Evolutionary conservation across 2,888 invertebrate species (phyloP), one percentile per base, ranked within the genome.

Genomic region (Sycophila texana): DNA sequence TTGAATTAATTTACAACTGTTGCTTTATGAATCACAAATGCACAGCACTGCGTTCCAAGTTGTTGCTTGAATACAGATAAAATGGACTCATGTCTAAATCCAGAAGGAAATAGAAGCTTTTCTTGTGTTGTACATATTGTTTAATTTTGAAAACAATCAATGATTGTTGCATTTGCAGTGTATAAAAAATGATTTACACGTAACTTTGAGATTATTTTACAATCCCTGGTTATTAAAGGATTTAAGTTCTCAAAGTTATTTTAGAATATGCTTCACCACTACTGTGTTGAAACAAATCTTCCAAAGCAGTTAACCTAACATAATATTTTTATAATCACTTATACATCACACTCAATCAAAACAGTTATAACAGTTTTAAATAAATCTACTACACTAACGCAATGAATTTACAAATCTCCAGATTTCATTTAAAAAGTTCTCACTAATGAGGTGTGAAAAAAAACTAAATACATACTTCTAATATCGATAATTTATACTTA

Each of bases 401-500:
- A 63, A 76, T 51, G 49, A 16, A 4, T n/a, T 66, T 79, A 39
- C 39, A 39, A 39, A 39, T 39, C 51, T 49, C 30, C 30, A 30
- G 30, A 12, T 61, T 30, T 61, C 10, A 16, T 61, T 30, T 63
- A 39, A 4, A 39, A 39, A 39, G 39, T 39, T 39, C 39, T 39
- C 39, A 39, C 1, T 7, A 39, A 39, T 39, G 1, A 39, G 39
- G 39, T 39, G 39, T 39, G 39, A 4, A 4, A 39, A 39, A 39
- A 39, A 39, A 39, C 4, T 39, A 39, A 39, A 39, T 39, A 7
- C 7, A 39, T 39, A 39, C 4, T 3, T 39, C 0, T 39, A 39
- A 5, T 39, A 39, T 30, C 4, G 30, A 39, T 39, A 4, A 39
- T 66, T 77, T 57, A 81, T 83, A 89, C 89, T 89, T 84, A 90